Evolutionary conservation across 2,797 vertebrate genomes (phyloP).

Genomic region (Poeciliopsis paucimaculata): DNA sequence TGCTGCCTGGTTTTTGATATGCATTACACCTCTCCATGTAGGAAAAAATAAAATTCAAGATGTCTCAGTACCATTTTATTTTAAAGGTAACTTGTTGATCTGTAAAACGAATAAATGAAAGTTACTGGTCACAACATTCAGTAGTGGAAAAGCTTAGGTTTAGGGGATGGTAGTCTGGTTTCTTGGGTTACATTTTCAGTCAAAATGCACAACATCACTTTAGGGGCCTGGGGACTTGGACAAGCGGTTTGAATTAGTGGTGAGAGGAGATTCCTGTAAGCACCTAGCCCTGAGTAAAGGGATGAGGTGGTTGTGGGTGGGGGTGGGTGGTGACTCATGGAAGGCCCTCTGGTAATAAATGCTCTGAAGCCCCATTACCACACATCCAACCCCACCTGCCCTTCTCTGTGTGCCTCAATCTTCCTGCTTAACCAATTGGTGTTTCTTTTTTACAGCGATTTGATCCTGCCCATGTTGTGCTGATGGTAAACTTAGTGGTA

Average conservation of each 20-base stretch:
- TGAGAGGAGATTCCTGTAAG: slow-evolving; percentile 80
- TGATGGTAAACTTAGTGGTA: slow-evolving; percentile 99
- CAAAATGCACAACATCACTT: slow-evolving; percentile 45
- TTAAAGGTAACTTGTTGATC: background rate
- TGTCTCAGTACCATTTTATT: background rate
- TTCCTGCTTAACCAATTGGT: slow-evolving; percentile 99
- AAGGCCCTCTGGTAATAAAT: slow-evolving; percentile 71
- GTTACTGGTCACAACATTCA: slow-evolving; percentile 13
- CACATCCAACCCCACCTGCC: slow-evolving; percentile 76
- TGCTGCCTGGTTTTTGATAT: background rate
- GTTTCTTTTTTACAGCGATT: slow-evolving; percentile 99
- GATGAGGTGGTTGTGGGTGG: slow-evolving; percentile 56
- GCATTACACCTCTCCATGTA: background rate
- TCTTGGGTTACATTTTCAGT: slow-evolving; percentile 29
- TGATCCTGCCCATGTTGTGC: slow-evolving; percentile 99
- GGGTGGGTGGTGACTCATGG: slow-evolving; percentile 55
- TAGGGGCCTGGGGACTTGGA: slow-evolving; percentile 65
- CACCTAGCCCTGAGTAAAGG: slow-evolving; percentile 74
- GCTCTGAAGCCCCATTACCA: slow-evolving; percentile 54
- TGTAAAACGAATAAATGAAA: background rate
- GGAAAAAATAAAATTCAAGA: background rate
- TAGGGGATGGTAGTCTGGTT: slow-evolving; percentile 30
- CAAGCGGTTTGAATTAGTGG: slow-evolving; percentile 68
- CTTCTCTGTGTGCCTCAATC: slow-evolving; percentile 91
- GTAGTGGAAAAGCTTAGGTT: slow-evolving; percentile 26